A percentile compares a stretch with the other conserved stretches of the same genome.
These are phyloP conservation scores for Drosophila infuscata DNA, from an alignment of 2,888 invertebrate species.

Conservation along the genomic window DNA sequence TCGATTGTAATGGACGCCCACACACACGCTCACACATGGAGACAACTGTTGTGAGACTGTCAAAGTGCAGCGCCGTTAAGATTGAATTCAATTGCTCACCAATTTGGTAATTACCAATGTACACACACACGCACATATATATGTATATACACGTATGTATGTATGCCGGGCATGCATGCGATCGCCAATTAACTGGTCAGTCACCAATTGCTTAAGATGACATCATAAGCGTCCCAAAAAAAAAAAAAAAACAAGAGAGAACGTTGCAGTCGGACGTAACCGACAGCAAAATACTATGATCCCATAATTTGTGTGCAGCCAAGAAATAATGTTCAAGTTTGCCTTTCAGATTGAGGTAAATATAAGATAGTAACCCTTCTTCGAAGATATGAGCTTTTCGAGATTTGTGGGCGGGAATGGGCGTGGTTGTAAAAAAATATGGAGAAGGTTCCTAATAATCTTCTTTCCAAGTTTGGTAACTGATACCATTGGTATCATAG, in stretches of 20 bases:
- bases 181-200: conserved; percentile 25
- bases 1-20: conserved; percentile 39
- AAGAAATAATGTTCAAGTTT: too few species aligned
- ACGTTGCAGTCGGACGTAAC: too few species aligned
- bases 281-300: too few species aligned
- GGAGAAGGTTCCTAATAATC: too few species aligned
- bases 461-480: too few species aligned
- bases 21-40: conserved; percentile 1
- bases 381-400: too few species aligned
- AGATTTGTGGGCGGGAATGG: too few species aligned
- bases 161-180: not conserved
- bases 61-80: conserved; percentile 21
- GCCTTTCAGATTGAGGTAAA: too few species aligned
- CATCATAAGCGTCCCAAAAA: conserved; percentile 37
- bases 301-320: too few species aligned
- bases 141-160: not conserved
- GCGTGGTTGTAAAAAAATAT: too few species aligned
- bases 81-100: conserved; percentile 4
- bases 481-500: too few species aligned
- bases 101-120: conserved; percentile 14
- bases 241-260: not conserved
- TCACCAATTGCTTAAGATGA: conserved; percentile 50
- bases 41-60: not conserved
- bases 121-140: not conserved
- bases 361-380: too few species aligned